Evolutionary conservation across 2,888 invertebrate genomes (phyloP), one percentile per base, ranked within the genome.

Genomic region (Diarsia dahlii): DNA sequence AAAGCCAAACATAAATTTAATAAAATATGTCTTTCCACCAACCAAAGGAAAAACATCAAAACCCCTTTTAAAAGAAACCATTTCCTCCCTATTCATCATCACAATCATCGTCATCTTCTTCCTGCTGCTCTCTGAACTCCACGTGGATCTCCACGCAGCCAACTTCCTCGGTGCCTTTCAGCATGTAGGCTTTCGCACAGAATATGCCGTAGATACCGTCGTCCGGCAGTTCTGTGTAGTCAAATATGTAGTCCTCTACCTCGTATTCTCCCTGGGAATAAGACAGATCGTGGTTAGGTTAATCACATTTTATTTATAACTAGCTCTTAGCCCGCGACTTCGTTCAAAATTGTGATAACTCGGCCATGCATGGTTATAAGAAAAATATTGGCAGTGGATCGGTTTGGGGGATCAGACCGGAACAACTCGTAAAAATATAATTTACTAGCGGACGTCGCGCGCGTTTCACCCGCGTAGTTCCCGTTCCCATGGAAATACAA

Each of bases 141-240:
- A 80, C 13, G 15, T 71, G 64, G 0, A 76, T 0, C 28, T 87
- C 76, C 1, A 88, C 2, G 54, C 88, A 87, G 50, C 82, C 78
- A 0, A 82, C 63, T 18, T 82, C 78, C 2, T 71, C 54, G 4
- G 62, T 18, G 0, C 45, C 85, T 5, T 20, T 39, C n/a, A 82
- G 39, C 0, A 75, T 39, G 13, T 18, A 73, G 3, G 48, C 54
- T 3, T 18, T 52, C 3, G 83, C 86, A 23, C 69, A 52, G 65
- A 13, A 84, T 0, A 1, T 6, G 13, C 84, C 84, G 23, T 82
- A 85, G 0, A 70, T 12, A 0, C 58, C 71, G 9, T 85, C 74
- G 6, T 3, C 6, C 0, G 84, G 84, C 10, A 86, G 71, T 71
- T 84, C 86, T 0, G 5, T 63, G 65, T 83, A 86, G 71, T 84